These are phyloP conservation scores for Helogale parvula DNA, from an alignment of 2,113 vertebrate species.

Conservation along the genomic window DNA sequence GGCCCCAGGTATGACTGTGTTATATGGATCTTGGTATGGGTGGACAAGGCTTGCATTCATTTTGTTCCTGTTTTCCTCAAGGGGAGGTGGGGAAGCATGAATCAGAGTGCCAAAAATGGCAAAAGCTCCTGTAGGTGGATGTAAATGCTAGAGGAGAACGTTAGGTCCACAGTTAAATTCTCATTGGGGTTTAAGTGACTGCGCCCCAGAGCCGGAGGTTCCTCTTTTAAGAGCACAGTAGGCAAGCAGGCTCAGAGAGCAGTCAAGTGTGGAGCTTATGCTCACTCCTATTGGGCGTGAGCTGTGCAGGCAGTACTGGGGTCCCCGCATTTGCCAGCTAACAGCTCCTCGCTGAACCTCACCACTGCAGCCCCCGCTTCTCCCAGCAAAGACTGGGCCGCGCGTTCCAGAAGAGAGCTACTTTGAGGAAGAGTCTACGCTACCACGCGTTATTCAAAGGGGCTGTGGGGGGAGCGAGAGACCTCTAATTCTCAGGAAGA, in stretches of 20 bases:
- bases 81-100: neutral
- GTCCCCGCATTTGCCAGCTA: neutral
- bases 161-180: neutral
- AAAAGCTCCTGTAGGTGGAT: neutral
- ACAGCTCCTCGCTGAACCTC: neutral
- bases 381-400: fast-evolving
- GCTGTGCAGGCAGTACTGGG: no score
- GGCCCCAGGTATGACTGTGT: neutral
- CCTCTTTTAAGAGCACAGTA: neutral
- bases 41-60: neutral
- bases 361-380: neutral
- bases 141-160: neutral
- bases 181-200: neutral
- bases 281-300: neutral
- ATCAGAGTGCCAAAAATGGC: neutral
- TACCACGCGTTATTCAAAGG: neutral
- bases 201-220: neutral
- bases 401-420: neutral
- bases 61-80: neutral
- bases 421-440: neutral
- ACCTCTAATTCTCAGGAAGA: no score
- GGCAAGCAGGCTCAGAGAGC: neutral
- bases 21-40: neutral
- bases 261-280: neutral
- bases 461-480: neutral